Base-by-base conservation (phyloP, 2,113 vertebrate species). In the Halichoeres trimaculatus region DNA sequence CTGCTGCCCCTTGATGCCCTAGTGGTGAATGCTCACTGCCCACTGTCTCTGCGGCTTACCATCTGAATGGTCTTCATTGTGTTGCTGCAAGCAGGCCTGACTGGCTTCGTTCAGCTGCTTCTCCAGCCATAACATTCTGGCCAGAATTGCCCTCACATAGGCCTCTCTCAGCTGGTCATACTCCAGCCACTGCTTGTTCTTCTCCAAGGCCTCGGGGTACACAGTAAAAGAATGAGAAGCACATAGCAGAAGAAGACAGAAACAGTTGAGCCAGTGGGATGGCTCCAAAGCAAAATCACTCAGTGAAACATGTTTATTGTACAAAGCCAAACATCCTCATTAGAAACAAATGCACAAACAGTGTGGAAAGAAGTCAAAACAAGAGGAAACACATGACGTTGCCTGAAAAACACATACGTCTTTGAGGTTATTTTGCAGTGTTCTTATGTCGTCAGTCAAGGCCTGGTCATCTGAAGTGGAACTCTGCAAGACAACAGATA, bases 151-250 rank as follows among this genome's bases (percentile, higher is more conserved):
- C 85, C 90, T 94, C 45, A 97, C 93, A 11, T 94, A 96, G 14
- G 80, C 88, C 83, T 97, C 97, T 69, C 96, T 94, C 83, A 96
- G 95, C 91, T 96, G 95, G 90, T 98, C 96, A 76, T 97, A 97
- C 34, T 95, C 88, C 72, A 96, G 92, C 96, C 95, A 96, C 83
- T 96, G 95, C 20, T 95, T 94, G 84, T 96, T 98, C 83, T 96
- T 96, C 89, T 96, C 95, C 83, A 98, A 91, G 69, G 95, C 96
- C 96, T 97, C 73, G 20, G 68, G 70, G 51, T 26, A 66, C 71
- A 73, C 40, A 63, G 78, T 43, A 51, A 67, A 79, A 85, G 54
- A 85, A 77, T 70, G 68, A 81, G 66, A 78, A 47, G 26, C 58
- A 85, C 65, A 86, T 60, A 48, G 74, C 23, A 52, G 35, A 80